Percentiles rank a stretch among this genome's conserved stretches.
phyloP scores from a whole-genome alignment of 2,888 invertebrate species.

The Teleogryllus oceanicus region DNA sequence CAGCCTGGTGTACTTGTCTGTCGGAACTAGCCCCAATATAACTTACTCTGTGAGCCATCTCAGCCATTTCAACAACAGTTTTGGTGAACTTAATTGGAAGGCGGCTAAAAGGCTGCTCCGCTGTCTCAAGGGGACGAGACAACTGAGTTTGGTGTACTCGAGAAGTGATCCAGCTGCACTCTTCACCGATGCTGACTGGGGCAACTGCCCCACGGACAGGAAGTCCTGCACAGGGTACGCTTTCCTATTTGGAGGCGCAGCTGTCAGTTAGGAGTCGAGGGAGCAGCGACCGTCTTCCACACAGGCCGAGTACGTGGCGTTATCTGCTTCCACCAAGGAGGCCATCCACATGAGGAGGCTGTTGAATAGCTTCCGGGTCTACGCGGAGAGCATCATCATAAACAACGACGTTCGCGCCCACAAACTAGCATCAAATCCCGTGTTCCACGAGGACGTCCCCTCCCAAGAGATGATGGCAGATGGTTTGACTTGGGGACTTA shows the following conservation, averaged over 20 bases:
- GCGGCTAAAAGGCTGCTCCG: conserved; percentile 42
- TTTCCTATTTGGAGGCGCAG: neutral
- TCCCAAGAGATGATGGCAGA: neutral
- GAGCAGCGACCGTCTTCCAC: conserved; percentile 36
- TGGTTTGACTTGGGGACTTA: neutral
- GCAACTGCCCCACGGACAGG: conserved; percentile 31
- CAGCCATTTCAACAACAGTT: conserved; percentile 29
- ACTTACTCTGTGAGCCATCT: neutral
- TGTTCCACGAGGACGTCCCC: neutral
- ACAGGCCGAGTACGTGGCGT: conserved; percentile 36
- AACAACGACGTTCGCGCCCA: too few relatives aligned
- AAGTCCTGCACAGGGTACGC: neutral
- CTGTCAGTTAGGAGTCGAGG: neutral
- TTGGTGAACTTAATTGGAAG: conserved; percentile 39
- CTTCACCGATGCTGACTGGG: conserved; percentile 43
- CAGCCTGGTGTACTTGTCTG: neutral
- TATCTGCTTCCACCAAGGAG: conserved; percentile 25
- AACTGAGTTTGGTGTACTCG: conserved; percentile 39
- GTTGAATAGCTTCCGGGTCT: too few relatives aligned
- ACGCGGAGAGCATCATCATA: too few relatives aligned
- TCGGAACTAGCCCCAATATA: neutral
- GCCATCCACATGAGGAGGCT: neutral
- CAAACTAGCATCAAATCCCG: too few relatives aligned
- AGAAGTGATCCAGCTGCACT: conserved; percentile 32
- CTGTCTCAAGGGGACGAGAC: conserved; percentile 41